Base-by-base conservation (phyloP, 2,888 invertebrate species). In the Ethmia dodecea region DNA sequence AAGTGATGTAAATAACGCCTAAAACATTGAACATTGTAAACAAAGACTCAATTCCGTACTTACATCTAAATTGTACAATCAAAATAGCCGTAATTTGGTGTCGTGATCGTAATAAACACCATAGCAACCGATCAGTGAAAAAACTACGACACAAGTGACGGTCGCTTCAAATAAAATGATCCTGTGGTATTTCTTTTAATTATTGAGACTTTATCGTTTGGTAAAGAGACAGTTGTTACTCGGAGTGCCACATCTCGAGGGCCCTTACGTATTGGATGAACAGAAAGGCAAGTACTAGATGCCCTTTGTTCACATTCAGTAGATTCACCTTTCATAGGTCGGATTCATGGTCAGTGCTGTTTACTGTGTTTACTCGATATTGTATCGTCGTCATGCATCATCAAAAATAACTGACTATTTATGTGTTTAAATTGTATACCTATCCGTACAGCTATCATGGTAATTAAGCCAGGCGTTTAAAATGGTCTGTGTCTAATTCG, bases 201-300 rank as follows among this genome's bases (percentile, higher is more conserved):
- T 60, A 55, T 58, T 59, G 45, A 55, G 60, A 67, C 58, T 50
- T 39, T 62, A 43, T 43, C 26, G 40, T 57, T 57, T 42, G 44
- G 49, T 57, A 48, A 45, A 68, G 48, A 63, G 64, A 68, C 65
- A 61, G 47, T 67, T 58, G 57, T 70, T 74, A 55, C 53, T 45
- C 55, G 66, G 63, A 76, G 72, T 69, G 74, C 70, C 65, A 61
- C 68, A 63, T 57, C 53, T 69, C 61, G 75, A 74, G 70, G 63
- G 58, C 70, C 72, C 62, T 68, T 71, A 69, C 61, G 67, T 70
- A 81, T 86, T 86, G 84, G 86, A 86, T 86, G 84, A 75, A 67
- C 72, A 80, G 62, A 77, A 80, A 84, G 84, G 84, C 80, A 80
- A 86, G 86, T 84, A 71, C 47, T 47, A 46, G 40, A 46, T 61